Conservation (phyloP, 2,113 vertebrate species). For the Catharus minimus region DNA sequence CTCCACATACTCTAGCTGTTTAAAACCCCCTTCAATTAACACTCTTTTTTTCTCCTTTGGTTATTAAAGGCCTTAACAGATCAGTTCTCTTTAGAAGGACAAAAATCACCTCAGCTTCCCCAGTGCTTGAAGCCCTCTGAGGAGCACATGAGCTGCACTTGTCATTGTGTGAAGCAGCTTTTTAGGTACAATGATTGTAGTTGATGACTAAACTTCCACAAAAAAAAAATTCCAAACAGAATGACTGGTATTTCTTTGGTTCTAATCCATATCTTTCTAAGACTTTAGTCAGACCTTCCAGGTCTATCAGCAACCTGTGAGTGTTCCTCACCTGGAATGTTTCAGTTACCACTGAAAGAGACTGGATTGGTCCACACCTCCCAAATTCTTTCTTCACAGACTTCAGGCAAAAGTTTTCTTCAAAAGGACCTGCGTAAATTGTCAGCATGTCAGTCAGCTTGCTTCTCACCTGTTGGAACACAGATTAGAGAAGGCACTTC, state of each 20-base stretch:
- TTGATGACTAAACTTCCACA: neutral
- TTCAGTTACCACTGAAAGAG: slow-evolving; percentile 73
- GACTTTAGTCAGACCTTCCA: neutral
- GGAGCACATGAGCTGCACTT: neutral
- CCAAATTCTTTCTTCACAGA: slow-evolving; percentile 77
- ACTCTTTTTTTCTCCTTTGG: neutral
- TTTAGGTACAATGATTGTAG: neutral
- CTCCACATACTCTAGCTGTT: neutral
- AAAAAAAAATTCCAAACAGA: neutral
- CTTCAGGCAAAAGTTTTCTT: slow-evolving; percentile 61
- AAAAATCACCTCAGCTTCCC: neutral
- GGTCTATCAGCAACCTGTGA: neutral
- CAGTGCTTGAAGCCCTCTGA: neutral
- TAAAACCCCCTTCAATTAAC: neutral
- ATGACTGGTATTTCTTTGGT: neutral
- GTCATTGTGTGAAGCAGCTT: neutral
- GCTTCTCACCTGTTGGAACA: slow-evolving; percentile 71
- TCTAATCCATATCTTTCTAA: neutral
- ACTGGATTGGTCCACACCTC: slow-evolving; percentile 78
- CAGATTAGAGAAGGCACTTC: slow-evolving; percentile 30
- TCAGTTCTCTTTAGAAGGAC: neutral
- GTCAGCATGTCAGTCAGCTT: slow-evolving; percentile 81
- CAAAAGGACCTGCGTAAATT: slow-evolving; percentile 85
- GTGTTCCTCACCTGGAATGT: slow-evolving; percentile 62
- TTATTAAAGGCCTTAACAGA: neutral